Conservation (phyloP, 2,113 vertebrate species). For the Mesoclemmys tuberculata region DNA sequence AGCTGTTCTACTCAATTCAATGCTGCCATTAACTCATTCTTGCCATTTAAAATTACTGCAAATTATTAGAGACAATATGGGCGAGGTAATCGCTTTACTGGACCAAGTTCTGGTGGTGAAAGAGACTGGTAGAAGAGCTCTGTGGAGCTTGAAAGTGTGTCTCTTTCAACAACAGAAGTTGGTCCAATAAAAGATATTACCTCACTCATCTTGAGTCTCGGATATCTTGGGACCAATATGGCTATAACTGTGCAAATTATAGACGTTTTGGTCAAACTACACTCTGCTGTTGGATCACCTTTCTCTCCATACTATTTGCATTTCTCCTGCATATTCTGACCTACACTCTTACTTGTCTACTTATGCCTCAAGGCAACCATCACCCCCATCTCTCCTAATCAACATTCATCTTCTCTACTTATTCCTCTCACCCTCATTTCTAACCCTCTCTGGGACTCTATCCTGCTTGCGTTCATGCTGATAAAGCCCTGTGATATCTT, state of each 20-base stretch:
- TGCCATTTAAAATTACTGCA: background rate
- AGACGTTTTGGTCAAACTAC: background rate
- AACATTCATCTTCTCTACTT: background rate
- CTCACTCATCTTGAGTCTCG: background rate
- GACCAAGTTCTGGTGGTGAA: background rate
- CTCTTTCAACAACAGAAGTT: background rate
- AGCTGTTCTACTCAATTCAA: rapidly evolving
- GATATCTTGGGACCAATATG: background rate
- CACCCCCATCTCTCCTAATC: background rate
- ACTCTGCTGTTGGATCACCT: background rate
- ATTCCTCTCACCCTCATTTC: background rate
- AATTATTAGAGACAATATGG: background rate
- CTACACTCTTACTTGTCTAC: no score
- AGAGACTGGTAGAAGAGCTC: background rate
- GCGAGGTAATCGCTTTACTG: background rate
- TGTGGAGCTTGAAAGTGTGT: background rate
- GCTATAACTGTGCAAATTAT: background rate
- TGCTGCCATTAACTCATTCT: background rate
- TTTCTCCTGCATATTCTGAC: no score
- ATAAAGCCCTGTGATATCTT: background rate
- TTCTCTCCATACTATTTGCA: background rate
- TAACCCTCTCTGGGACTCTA: background rate
- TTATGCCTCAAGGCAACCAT: rapidly evolving
- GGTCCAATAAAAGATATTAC: background rate
- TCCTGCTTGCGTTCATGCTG: background rate